phyloP scores from a whole-genome alignment of 2,888 invertebrate genomes.

The Latheticus oryzae region DNA sequence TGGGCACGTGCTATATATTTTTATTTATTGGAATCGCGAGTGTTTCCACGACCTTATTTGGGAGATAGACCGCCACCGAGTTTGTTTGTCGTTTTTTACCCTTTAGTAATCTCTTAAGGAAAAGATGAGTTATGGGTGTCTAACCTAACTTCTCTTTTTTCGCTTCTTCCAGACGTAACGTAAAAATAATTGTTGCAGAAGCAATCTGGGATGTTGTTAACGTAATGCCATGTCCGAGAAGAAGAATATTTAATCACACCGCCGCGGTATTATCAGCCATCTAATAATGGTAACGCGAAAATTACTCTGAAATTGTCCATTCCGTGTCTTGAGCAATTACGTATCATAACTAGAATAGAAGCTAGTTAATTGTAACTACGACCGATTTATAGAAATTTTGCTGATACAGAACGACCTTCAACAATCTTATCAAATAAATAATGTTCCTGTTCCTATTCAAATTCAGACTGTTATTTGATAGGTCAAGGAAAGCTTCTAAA shows the following conservation, averaged over 20 bases:
- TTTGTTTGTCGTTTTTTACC: no score
- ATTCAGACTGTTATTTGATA: slow-evolving; percentile 29
- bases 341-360: slow-evolving; percentile 11
- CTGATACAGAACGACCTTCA: slow-evolving; percentile 9
- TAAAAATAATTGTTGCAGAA: slow-evolving; percentile 29
- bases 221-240: slow-evolving; percentile 19
- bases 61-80: slow-evolving; percentile 16
- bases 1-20: slow-evolving; percentile 54
- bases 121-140: slow-evolving; percentile 30
- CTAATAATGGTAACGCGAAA: slow-evolving; percentile 32
- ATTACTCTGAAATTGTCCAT: slow-evolving; percentile 27
- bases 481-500: slow-evolving; percentile 39
- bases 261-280: slow-evolving; percentile 17
- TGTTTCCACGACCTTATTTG: slow-evolving; percentile 45
- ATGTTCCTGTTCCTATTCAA: slow-evolving; percentile 25
- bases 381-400: no score
- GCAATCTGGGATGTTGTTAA: slow-evolving; percentile 30
- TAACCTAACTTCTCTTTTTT: slow-evolving; percentile 1
- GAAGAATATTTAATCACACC: slow-evolving; percentile 26
- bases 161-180: slow-evolving; percentile 15
- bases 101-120: no score
- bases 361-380: no score
- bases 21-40: slow-evolving; percentile 45
- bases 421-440: slow-evolving; percentile 32
- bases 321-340: slow-evolving; percentile 23